These are phyloP conservation scores for Drosophila varians DNA, from an alignment of 1,140 invertebrate species.

Conservation along the genomic window DNA sequence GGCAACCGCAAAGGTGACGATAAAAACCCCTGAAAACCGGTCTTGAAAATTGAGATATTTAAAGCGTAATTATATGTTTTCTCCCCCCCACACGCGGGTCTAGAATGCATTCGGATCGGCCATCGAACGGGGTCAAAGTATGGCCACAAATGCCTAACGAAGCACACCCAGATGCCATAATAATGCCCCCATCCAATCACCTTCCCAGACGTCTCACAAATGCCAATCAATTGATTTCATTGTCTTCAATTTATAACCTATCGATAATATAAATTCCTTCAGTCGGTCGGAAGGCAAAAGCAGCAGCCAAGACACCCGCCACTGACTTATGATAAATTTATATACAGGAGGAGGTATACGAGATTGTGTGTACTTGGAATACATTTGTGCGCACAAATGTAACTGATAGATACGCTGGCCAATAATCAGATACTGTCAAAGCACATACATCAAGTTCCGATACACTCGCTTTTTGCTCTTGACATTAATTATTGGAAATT, in stretches of 20 bases:
- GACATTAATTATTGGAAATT: constrained; percentile 74
- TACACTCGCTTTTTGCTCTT: constrained; percentile 56
- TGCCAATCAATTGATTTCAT: constrained; percentile 82
- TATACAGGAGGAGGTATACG: constrained; percentile 4
- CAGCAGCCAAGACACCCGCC: constrained; percentile 23
- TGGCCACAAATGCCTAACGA: constrained; percentile 56
- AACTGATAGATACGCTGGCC: constrained; percentile 56
- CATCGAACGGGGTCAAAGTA: constrained; percentile 73
- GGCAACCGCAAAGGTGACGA: not conserved
- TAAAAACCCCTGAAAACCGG: constrained; percentile 49
- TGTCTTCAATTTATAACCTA: constrained; percentile 81
- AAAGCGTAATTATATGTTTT: constrained; percentile 66
- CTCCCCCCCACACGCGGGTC: constrained; percentile 19
- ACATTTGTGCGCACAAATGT: constrained; percentile 48
- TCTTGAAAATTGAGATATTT: constrained; percentile 75
- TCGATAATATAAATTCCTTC: constrained; percentile 78
- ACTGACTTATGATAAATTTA: constrained; percentile 57
- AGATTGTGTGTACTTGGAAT: constrained; percentile 20
- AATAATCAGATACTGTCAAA: constrained; percentile 60
- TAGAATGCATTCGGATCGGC: constrained; percentile 51
- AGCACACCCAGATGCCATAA: constrained; percentile 45
- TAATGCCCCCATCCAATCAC: constrained; percentile 25
- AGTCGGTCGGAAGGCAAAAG: constrained; percentile 37
- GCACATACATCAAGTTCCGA: constrained; percentile 35
- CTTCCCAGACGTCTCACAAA: constrained; percentile 48